Evolutionary conservation across 2,888 invertebrate genomes (phyloP), one percentile per base, ranked within the genome.

Genomic region (Thereva nobilitata): DNA sequence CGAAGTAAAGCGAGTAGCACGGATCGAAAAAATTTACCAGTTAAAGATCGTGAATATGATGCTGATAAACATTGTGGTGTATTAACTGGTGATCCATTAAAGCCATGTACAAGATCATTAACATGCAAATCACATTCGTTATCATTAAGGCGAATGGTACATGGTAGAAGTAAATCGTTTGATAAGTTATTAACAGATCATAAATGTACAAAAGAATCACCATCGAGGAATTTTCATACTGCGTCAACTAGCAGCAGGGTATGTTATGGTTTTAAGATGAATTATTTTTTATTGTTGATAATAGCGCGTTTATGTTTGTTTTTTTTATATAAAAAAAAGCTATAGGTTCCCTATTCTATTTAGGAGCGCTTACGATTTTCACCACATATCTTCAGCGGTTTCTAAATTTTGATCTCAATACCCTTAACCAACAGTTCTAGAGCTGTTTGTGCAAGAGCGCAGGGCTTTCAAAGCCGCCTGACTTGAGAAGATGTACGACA

Each of bases 51-150:
- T 68, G 89, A 91, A 76, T 93, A 90, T 80, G 90, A 93, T 79
- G 88, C 92, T 12, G 89, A 93, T 77, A 87, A 89, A 72, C 93
- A 93, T 77, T 93, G 93, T 78, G 93, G 93, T 2, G 92, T 92
- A 10, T 80, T 86, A 72, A 87, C 85, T 64, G 85, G 84, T 2
- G 65, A 89, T 71, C 87, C 85, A 70, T 83, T 84, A 4, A 87
- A 88, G 74, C 90, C 90, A 0, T 93, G 93, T 78, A 91, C 91
- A 59, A 83, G 92, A 68, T 92, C 92, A 23, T 84, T 92, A 66
- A 92, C 92, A 50, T 89, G 87, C 74, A 87, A 87, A 75, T 85
- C 86, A 44, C 87, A 87, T 77, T 87, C 90, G 23, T 82, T 91
- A 72, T 87, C 90, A 47, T 78, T 89, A 72, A 82, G 91, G 67